phyloP scores from a whole-genome alignment of 2,888 invertebrate species.

The Hydropsyche betteni region DNA sequence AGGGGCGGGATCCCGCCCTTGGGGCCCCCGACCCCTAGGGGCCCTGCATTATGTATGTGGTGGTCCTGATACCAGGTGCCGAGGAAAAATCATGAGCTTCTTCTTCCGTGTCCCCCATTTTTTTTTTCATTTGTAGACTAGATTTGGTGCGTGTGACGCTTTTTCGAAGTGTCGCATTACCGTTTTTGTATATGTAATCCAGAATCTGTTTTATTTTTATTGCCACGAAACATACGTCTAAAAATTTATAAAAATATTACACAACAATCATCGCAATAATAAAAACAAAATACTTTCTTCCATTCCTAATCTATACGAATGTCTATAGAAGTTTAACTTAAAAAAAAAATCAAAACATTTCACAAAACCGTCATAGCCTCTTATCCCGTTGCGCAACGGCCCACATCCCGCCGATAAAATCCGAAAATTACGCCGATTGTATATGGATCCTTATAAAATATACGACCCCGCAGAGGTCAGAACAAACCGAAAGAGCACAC shows the following conservation, averaged over 20 bases:
- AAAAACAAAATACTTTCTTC: too few relatives aligned
- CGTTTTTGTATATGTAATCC: too few relatives aligned
- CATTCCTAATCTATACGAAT: too few relatives aligned
- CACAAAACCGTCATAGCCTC: too few relatives aligned
- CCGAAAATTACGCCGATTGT: not conserved
- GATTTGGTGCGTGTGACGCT: slow-evolving; percentile 47
- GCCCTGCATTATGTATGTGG: slow-evolving; percentile 25
- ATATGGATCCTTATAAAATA: too few relatives aligned
- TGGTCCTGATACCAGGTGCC: slow-evolving; percentile 17
- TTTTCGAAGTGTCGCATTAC: slow-evolving; percentile 48
- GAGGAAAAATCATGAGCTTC: slow-evolving; percentile 23
- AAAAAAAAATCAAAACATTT: too few relatives aligned
- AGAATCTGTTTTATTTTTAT: too few relatives aligned
- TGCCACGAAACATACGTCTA: too few relatives aligned
- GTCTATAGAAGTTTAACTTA: too few relatives aligned
- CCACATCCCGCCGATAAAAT: slow-evolving; percentile 26
- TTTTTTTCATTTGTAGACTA: slow-evolving; percentile 4
- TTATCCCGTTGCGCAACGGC: not conserved
- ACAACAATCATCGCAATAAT: too few relatives aligned
- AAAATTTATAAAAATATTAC: too few relatives aligned
- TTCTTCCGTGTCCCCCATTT: too few relatives aligned
- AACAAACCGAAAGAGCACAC: not conserved
- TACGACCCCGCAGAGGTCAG: not conserved
- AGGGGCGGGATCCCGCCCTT: not conserved
- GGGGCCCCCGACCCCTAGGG: slow-evolving; percentile 2